Percentiles rank a stretch among this genome's conserved stretches.
Evolutionary conservation across 2,888 invertebrate species (phyloP).

Genomic region (Morpho helenor): DNA sequence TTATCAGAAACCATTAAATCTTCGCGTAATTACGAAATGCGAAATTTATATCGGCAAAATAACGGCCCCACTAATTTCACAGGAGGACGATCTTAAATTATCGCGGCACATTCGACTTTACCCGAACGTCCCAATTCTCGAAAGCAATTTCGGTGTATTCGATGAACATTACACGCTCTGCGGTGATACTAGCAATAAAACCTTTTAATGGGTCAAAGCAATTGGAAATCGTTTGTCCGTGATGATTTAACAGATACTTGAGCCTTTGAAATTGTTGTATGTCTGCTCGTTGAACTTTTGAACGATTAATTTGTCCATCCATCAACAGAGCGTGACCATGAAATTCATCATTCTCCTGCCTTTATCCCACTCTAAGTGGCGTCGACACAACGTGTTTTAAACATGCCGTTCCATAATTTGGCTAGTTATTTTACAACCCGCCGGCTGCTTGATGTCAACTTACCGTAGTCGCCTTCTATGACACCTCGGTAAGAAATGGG

Average conservation of each 20-base stretch:
- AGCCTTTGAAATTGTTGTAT: conserved; percentile 31
- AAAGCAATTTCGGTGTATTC: conserved; percentile 38
- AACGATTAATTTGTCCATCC: conserved; percentile 17
- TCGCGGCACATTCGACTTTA: conserved; percentile 21
- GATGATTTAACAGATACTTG: conserved; percentile 36
- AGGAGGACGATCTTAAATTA: conserved; percentile 25
- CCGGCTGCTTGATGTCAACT: too few relatives aligned
- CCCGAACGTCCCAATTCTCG: conserved; percentile 33
- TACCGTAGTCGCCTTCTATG: too few relatives aligned
- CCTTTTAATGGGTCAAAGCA: conserved; percentile 41
- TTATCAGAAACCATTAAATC: conserved; percentile 3
- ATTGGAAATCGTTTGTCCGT: conserved; percentile 41
- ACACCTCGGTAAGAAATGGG: too few relatives aligned
- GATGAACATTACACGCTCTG: conserved; percentile 34
- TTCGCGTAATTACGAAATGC: neutral
- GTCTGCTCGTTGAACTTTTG: conserved; percentile 16
- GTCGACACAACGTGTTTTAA: too few relatives aligned
- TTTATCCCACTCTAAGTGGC: too few relatives aligned
- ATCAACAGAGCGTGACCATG: conserved; percentile 8
- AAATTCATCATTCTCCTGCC: neutral
- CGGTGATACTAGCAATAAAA: conserved; percentile 35
- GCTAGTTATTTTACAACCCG: too few relatives aligned
- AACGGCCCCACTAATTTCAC: conserved; percentile 20
- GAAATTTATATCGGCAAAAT: conserved; percentile 6
- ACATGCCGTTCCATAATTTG: too few relatives aligned